Base-by-base conservation (phyloP, 2,888 invertebrate genomes). In the Mesochorus sp. region DNA sequence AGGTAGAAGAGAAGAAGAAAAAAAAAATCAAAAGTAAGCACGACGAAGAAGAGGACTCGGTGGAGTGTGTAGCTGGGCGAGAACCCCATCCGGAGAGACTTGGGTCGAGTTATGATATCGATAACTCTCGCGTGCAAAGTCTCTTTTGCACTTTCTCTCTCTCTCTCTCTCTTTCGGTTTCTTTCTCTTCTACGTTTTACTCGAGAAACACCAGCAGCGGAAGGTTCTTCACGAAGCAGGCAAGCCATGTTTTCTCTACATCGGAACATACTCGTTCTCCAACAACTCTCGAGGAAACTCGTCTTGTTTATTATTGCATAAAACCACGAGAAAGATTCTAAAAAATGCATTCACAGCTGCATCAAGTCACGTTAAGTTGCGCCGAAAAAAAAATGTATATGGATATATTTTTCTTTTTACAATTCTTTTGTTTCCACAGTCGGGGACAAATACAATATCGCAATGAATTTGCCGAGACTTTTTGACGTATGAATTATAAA, bases 71-170 rank as follows among this genome's bases (percentile, higher is more conserved):
- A 59, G 68, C 73, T 24, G 51, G 53, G 64, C 39, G 53, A 61
- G 62, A 76, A 26, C 34, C 55, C 37, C 24, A 64, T 61, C 31
- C 31, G 37, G 70, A 61, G 68, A 72, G 64, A 85, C 76, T 86
- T 78, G 59, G 51, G 51, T 80, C 85, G 84, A 86, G 85, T 86
- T 86, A 86, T 85, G 84, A 82, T 85, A 84, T 84, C 87, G 87
- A 86, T 86, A 86, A 86, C 85, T 86, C 82, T 82, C 47, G 31
- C 42, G 66, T 47, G 67, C 51, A 51, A 44, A 31, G 51, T 71
- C 66, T 61, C 66, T 37, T 26, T 49, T 4, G 31, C 67, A 44
- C 75, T 39, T 8, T 42, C 17, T 53, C 24, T 67, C 53, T 31
- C 53, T 37, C 10, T 42, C 24, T 26, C 17, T 19, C 19, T 17